Conservation (phyloP, 2,888 invertebrate genomes). For the Plagodis pulveraria region DNA sequence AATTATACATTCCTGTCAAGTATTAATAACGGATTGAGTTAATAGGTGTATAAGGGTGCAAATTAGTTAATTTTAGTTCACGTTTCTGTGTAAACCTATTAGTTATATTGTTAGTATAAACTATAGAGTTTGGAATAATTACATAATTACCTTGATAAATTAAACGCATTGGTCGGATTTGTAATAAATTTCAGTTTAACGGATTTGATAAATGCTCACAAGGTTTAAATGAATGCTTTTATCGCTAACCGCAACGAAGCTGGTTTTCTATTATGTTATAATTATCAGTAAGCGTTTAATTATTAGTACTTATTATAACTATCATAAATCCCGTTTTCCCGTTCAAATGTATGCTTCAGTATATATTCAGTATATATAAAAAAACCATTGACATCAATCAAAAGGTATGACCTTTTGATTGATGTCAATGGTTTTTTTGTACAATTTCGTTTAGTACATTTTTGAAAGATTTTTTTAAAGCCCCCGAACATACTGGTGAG, state of each 20-base stretch:
- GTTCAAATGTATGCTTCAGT: too few relatives aligned
- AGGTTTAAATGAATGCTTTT: neutral
- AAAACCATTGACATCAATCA: too few relatives aligned
- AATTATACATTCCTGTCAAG: conserved; percentile 29
- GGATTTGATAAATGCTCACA: neutral
- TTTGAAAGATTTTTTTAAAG: too few relatives aligned
- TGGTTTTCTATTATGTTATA: too few relatives aligned
- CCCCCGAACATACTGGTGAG: too few relatives aligned
- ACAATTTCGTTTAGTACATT: too few relatives aligned
- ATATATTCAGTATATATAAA: too few relatives aligned
- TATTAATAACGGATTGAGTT: conserved; percentile 15
- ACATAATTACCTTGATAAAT: neutral
- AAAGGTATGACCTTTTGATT: too few relatives aligned
- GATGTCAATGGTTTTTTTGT: too few relatives aligned
- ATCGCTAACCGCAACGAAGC: neutral
- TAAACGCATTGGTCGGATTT: neutral
- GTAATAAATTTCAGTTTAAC: neutral
- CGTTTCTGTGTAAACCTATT: neutral
- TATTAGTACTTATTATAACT: too few relatives aligned
- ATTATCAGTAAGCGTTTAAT: too few relatives aligned
- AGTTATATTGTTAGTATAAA: neutral
- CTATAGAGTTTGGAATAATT: neutral
- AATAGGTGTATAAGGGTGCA: conserved; percentile 10
- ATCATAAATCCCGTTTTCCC: too few relatives aligned
- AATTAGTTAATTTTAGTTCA: conserved; percentile 14